A percentile compares a stretch with the other conserved stretches of the same genome.
Evolutionary conservation across 2,888 invertebrate genomes (phyloP).

Genomic region (Incurvaria masculella): DNA sequence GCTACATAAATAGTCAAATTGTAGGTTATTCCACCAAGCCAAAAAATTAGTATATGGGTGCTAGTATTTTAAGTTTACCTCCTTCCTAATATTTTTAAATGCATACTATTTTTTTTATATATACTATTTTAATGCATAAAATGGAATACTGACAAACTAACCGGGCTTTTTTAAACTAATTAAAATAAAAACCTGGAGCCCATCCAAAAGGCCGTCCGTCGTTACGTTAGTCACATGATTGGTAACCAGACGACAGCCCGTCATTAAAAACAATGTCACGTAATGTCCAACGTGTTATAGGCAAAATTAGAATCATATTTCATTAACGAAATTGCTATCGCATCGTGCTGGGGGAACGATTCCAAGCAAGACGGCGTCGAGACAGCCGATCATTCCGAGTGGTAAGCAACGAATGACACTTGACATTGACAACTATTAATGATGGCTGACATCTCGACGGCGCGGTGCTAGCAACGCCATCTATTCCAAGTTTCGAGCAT

Average conservation of each 20-base stretch:
- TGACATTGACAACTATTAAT: slow-evolving; percentile 29
- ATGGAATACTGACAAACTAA: no score
- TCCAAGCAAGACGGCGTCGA: not conserved
- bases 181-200: slow-evolving; percentile 25
- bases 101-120: no score
- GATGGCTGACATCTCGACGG: slow-evolving; percentile 22
- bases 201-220: slow-evolving; percentile 29
- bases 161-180: no score
- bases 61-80: no score
- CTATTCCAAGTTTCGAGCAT: slow-evolving; percentile 14
- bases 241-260: slow-evolving; percentile 22
- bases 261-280: not conserved
- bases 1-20: no score
- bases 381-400: slow-evolving; percentile 11
- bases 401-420: slow-evolving; percentile 14
- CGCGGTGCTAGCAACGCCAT: slow-evolving; percentile 20
- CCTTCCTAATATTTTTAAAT: no score
- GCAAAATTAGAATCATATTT: not conserved
- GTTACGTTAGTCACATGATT: slow-evolving; percentile 25
- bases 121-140: no score
- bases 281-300: not conserved
- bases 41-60: no score
- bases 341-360: not conserved
- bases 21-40: no score
- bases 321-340: not conserved